Conservation (phyloP, 2,888 invertebrate species). For the Drosophila gaucha region DNA sequence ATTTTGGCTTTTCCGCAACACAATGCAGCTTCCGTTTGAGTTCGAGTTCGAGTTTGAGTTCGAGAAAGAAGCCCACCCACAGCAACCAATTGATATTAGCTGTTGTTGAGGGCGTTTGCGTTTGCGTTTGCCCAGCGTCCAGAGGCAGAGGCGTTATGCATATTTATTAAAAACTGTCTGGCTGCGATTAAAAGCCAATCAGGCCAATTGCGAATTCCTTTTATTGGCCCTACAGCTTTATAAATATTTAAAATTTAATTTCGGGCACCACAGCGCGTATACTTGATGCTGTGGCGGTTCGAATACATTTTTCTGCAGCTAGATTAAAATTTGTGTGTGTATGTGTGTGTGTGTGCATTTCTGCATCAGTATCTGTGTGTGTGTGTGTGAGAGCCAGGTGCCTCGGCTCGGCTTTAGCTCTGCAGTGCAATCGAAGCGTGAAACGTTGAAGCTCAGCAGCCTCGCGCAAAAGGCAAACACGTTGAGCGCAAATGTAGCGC, state of each 20-base stretch:
- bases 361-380: slow-evolving; percentile 26
- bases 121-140: slow-evolving; percentile 33
- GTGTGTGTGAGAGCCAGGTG: slow-evolving; percentile 17
- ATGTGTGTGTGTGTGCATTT: slow-evolving; percentile 24
- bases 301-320: slow-evolving; percentile 55
- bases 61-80: slow-evolving; percentile 34
- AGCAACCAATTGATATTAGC: slow-evolving; percentile 46
- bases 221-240: slow-evolving; percentile 71
- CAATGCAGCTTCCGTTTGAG: slow-evolving; percentile 59
- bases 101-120: too few relatives aligned
- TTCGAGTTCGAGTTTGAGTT: slow-evolving; percentile 16
- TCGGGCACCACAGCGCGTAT: slow-evolving; percentile 61
- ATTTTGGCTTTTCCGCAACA: slow-evolving; percentile 68
- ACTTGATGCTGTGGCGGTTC: slow-evolving; percentile 50
- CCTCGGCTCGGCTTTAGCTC: slow-evolving; percentile 40
- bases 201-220: slow-evolving; percentile 78
- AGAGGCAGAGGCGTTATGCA: slow-evolving; percentile 64
- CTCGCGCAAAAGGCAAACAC: slow-evolving; percentile 69
- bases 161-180: slow-evolving; percentile 80
- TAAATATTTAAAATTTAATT: slow-evolving; percentile 81
- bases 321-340: slow-evolving; percentile 46
- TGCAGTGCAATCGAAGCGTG: slow-evolving; percentile 72
- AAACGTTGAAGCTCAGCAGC: slow-evolving; percentile 63
- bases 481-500: slow-evolving; percentile 79
- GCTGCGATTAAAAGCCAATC: slow-evolving; percentile 79